Evolutionary conservation across 2,113 vertebrate genomes (phyloP), one percentile per base, ranked within the genome.

Genomic region (Pseudopodoces humilis): DNA sequence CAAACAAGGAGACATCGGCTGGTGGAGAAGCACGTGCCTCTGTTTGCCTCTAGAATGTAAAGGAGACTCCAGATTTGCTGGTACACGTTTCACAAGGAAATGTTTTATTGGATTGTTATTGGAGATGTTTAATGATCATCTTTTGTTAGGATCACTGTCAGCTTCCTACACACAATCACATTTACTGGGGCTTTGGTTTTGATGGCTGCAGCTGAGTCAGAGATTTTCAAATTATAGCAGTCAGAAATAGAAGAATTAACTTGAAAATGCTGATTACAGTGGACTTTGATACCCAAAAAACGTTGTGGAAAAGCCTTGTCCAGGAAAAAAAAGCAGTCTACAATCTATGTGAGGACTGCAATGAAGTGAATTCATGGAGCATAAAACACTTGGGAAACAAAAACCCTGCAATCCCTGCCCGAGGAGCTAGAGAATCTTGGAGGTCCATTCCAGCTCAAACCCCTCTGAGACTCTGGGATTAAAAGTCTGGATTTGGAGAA

Each of bases 401-500:
- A 53, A 41, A 58, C 7, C 27, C 46, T 44, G 91, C 21, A 31
- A 27, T 19, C 55, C n/a, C 69, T 82, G 78, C 55, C 47, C n/a
- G 1, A 9, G 41, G 55, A 69, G 31, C 0, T 0, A 27, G 55
- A 23, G 43, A 21, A 31, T 9, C 24, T 41, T 27, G 31, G 35
- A 35, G 63, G 8, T 6, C 14, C 20, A 24, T 55, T 41, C 55
- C 47, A 33, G 3, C 49, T 31, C 63, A 33, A 24, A 35, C 15
- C 35, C 4, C 49, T 35, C 63, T 7, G 63, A 13, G 10, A 9
- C 19, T 16, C 35, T 27, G 20, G 16, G 31, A 33, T 27, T 62
- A 77, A 83, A 58, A 68, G 23, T 15, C 39, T 55, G 90, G 50
- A 28, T 50, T 50, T 92, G 65, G 60, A 46, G 74, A 92, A 12